Evolutionary conservation across 2,113 vertebrate species (phyloP), one percentile per base, ranked within the genome.

Genomic region (Rhodinocichla rosea): DNA sequence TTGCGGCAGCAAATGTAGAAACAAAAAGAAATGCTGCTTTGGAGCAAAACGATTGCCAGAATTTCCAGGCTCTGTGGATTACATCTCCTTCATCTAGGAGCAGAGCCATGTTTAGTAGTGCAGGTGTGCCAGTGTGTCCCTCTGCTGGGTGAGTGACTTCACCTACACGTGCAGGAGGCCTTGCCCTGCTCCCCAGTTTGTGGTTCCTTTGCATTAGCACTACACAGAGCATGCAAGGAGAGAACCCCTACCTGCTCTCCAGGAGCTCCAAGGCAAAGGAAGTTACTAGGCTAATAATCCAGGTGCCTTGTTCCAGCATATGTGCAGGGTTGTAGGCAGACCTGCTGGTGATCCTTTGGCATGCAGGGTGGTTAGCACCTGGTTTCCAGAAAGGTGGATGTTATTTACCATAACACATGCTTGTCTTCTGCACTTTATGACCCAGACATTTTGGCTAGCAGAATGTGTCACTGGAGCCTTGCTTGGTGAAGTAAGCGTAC

Each of bases 141-240:
- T 77, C n/a, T 26, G 7, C 24, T 28, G 44, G 20, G 35, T 64
- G 40, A 68, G 37, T 12, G 26, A 26, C 9, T 17, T 80, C 45
- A 45, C 7, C 32, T 50, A 1, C 7, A 0, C 0, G 2, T 2
- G 30, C 4, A 2, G 83, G 67, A 52, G 30, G 23, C 44, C 11
- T 63, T 84, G 11, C 2, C 4, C 33, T 74, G 27, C 49, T 87
- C 59, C 44, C 49, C 45, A 7, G 5, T 19, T 26, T 21, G n/a
- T 39, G 16, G 3, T 35, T 77, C 21, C 14, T 42, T 50, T 39
- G 13, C 0, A 0, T 40, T 39, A 39, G 16, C 6, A 0, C 21
- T 60, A 49, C 40, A 6, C 14, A 32, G 56, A 74, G 30, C 28
- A 2, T 12, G 30, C 37, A 45, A 33, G 0, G 0, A n/a, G 39